Evolutionary conservation across 2,888 invertebrate species (phyloP), one percentile per base, ranked within the genome.

Genomic region (Orthonychiurus folsomi): DNA sequence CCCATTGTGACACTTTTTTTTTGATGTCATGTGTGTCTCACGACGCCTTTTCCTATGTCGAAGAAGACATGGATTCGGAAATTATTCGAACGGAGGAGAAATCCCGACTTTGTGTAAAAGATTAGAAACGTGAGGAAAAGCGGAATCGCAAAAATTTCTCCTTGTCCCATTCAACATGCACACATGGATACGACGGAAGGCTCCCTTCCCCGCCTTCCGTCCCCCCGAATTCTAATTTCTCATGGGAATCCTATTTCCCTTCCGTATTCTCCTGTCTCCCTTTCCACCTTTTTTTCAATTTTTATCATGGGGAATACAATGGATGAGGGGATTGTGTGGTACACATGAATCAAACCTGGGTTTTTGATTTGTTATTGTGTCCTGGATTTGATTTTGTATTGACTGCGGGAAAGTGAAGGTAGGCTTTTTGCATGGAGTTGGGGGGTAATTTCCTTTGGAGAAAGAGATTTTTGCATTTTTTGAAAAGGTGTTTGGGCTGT

Each of bases 31-130:
- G 37, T 15, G 15, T 37, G 37, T 5, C 15, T 37, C 15, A 5
- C 37, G 37, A 9, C 37, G 37, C 15, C 37, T 5, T 37, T 37
- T 37, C 15, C 15, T 9, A 15, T 9, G 37, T 37, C 37, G 37
- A 37, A 37, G 37, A 37, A 37, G 37, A 37, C 37, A 37, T 37
- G 37, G 9, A 37, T n/a, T 37, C 37, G 37, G 37, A 37, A 37
- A 37, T 37, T 37, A 37, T 37, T 37, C 37, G 37, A 37, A 5
- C n/a, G n/a, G n/a, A 37, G 37, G 37, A 5, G 37, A 37, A 37
- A 37, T 37, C 37, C 3, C n/a, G 20, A 56, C 56, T 56, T 56
- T 56, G 56, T 56, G 27, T 56, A 56, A 56, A 28, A 56, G 56
- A 56, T 56, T 27, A 56, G 55, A 55, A 9, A 28, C 28, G 37